Conservation (phyloP, 2,888 invertebrate genomes). For the Marronus borbonicus region DNA sequence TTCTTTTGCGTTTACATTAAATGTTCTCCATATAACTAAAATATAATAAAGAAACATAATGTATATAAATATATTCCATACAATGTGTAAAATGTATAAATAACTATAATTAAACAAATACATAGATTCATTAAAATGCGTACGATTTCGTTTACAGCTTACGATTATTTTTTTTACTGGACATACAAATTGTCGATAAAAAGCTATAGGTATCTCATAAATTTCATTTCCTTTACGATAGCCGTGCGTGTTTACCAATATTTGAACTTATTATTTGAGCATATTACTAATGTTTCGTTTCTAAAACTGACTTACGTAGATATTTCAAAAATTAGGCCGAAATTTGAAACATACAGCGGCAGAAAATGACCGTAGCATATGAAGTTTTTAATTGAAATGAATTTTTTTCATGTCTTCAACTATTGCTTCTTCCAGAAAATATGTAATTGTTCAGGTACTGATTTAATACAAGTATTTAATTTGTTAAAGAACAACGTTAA, state of each 20-base stretch:
- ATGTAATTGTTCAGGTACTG: no score
- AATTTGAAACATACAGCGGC: no score
- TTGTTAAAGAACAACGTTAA: no score
- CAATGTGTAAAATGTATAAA: slow-evolving; percentile 20
- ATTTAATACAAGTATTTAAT: no score
- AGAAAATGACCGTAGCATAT: no score
- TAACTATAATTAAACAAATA: slow-evolving; percentile 21
- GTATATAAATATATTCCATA: slow-evolving; percentile 35
- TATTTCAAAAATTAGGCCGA: slow-evolving; percentile 15
- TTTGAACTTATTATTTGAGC: slow-evolving; percentile 6
- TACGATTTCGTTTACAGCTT: not conserved
- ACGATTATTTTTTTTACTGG: not conserved
- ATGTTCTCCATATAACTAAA: slow-evolving; percentile 39
- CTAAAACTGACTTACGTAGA: not conserved
- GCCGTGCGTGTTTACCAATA: not conserved
- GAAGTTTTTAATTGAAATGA: no score
- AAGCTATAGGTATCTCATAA: not conserved
- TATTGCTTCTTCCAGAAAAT: no score
- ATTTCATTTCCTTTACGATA: no score
- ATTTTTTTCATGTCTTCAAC: no score
- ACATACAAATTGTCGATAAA: not conserved
- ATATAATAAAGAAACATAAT: slow-evolving; percentile 37
- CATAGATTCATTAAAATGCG: slow-evolving; percentile 19
- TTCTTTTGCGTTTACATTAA: slow-evolving; percentile 26
- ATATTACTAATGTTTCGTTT: not conserved